Evolutionary conservation across 2,113 vertebrate genomes (phyloP).

Genomic region (Thalassoma bifasciatum): DNA sequence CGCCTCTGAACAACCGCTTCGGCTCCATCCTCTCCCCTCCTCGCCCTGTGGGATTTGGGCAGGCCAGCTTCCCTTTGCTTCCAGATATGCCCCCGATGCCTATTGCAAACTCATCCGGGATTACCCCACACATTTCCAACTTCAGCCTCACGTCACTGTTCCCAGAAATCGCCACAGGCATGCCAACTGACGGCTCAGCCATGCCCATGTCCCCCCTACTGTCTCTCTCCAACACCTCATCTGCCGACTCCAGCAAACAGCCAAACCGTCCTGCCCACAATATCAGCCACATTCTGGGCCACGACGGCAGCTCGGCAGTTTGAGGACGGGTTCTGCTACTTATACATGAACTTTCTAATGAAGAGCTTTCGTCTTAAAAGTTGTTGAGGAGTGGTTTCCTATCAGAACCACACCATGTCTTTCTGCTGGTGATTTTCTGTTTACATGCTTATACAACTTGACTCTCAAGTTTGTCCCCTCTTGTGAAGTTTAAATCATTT

Average conservation of each 20-base stretch:
- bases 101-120: slow-evolving; percentile 90
- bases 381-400: neutral
- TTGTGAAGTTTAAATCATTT: slow-evolving; percentile 33
- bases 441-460: slow-evolving; percentile 46
- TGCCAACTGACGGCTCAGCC: slow-evolving; percentile 93
- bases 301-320: slow-evolving; percentile 96
- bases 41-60: slow-evolving; percentile 94
- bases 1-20: slow-evolving; percentile 94
- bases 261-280: slow-evolving; percentile 97
- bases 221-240: slow-evolving; percentile 93
- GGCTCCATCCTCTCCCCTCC: slow-evolving; percentile 98
- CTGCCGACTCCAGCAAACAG: slow-evolving; percentile 94
- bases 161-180: slow-evolving; percentile 95
- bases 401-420: neutral
- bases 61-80: slow-evolving; percentile 95
- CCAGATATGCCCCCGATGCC: slow-evolving; percentile 97
- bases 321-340: slow-evolving; percentile 64
- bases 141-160: slow-evolving; percentile 98
- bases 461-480: slow-evolving; percentile 8
- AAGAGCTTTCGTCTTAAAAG: too few relatives aligned
- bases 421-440: slow-evolving; percentile 37
- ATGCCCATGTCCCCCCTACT: slow-evolving; percentile 96
- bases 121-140: slow-evolving; percentile 93
- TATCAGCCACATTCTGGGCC: slow-evolving; percentile 99
- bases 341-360: neutral